Base-by-base conservation (phyloP, 2,797 vertebrate species). In the Denticeps clupeoides region DNA sequence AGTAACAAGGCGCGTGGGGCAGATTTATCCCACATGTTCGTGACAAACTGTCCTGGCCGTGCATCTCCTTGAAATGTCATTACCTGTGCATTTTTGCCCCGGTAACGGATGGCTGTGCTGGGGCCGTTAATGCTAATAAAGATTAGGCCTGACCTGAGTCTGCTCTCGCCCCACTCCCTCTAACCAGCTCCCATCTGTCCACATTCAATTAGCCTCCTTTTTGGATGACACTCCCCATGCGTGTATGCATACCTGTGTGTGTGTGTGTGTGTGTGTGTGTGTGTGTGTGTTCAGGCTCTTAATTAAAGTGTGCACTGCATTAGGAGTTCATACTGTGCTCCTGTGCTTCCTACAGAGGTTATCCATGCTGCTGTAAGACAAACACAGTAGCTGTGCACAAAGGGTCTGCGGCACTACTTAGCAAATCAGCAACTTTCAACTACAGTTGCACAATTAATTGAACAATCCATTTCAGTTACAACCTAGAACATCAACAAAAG, bases 41-140 rank as follows among this genome's bases (percentile, higher is more conserved):
- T 60, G 68, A 64, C 49, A 58, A 54, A 59, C 59, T 63, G 64
- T 68, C 65, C 69, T 59, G 68, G 68, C 75, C 69, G 41, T 68
- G 67, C 72, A 24, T 79, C 72, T 80, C 74, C 71, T 75, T 77
- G 77, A 80, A 77, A 81, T 77, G 78, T 76, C 76, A 78, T 81
- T 82, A 78, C 68, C 21, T 31, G 32, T 75, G 58, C 19, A 51
- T 41, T 58, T 60, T 25, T 7, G 29, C 26, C 8, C 44, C 26
- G 21, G 40, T 55, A 47, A 55, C 47, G 42, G 41, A 59, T 41
- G 43, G 64, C 67, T 70, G 64, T 53, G 65, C 53, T 67, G 72
- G 73, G 64, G 59, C 64, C 73, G 62, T 72, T 77, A 73, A 75
- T 69, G 73, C 67, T 80, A 67, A 80, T 75, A 76, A 78, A 74